Base-by-base conservation (phyloP, 2,888 invertebrate species). In the Diploptera punctata region DNA sequence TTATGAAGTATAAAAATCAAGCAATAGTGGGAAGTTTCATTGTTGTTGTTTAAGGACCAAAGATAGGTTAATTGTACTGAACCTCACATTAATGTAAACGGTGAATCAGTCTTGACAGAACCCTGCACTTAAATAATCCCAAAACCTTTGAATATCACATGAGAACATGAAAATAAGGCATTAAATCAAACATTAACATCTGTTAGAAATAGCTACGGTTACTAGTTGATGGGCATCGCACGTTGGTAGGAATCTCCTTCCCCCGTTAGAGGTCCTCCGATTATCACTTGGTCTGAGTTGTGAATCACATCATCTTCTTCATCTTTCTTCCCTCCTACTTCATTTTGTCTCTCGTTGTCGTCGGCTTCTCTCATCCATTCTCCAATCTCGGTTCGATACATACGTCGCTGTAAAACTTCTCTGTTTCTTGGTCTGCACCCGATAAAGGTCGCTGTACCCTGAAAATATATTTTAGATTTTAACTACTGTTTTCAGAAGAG, bases 301-400 rank as follows among this genome's bases (percentile, higher is more conserved):
- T 19, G 19, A 19, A 70, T 70, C 33, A 65, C 33, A 38, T 70
- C 52, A 4, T 70, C 70, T 9, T 70, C 47, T 52, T 70, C 70
- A 29, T 29, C 33, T 19, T n/a, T 47, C 24, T n/a, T 70, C 18
- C 24, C 21, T 16, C 24, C 19, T 33, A 10, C 29, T 19, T 18
- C 57, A 19, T 69, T 54, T 19, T 38, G 61, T 44, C 44, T 68
- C 80, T 89, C 89, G 73, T 84, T 84, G 21, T 86, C 84, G 57
- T 90, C 89, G 1, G 89, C 91, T 78, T 93, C 91, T 1, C 87
- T 83, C 38, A 93, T 83, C 93, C 93, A 93, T 79, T 89, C 89
- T 75, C 87, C 87, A 79, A 93, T 92, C 78, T 93, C 93, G 9
- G 86, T 81, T 75, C 88, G 89, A 81, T 93, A 93, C 93, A 93